phyloP scores from a whole-genome alignment of 2,113 vertebrate genomes.

The Ciconia stormi region DNA sequence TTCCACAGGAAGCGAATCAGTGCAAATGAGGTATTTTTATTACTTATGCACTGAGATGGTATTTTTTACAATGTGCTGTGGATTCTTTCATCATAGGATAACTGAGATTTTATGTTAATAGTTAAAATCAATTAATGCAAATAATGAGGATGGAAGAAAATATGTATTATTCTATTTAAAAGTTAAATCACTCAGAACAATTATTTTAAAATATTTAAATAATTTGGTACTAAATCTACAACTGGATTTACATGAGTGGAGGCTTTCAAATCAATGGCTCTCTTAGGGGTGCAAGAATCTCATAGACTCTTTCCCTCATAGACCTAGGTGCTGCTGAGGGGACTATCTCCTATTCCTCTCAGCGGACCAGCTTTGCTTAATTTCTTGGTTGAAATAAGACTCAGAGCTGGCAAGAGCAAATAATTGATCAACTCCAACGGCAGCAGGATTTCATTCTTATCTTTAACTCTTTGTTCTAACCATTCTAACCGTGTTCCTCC shows the following conservation, averaged over 20 bases:
- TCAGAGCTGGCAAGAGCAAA: not conserved
- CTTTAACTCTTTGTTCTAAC: not conserved
- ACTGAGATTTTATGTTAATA: not conserved
- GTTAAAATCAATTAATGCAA: not conserved
- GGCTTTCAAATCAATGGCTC: not conserved
- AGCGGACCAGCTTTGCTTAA: not conserved
- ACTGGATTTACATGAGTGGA: not conserved
- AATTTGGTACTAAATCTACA: not conserved
- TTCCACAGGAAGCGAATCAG: not conserved
- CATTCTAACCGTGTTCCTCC: not conserved
- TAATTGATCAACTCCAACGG: not conserved
- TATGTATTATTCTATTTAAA: not conserved
- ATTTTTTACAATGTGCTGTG: not conserved
- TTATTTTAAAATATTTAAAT: not conserved
- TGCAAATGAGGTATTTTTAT: not conserved
- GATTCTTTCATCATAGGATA: not conserved
- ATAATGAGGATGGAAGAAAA: not conserved
- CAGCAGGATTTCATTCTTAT: not conserved
- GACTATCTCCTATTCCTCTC: not conserved
- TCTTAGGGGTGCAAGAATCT: not conserved
- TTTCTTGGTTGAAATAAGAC: not conserved
- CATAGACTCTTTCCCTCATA: not conserved
- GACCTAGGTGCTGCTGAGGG: not conserved
- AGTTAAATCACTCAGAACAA: not conserved
- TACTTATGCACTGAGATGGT: accelerated